These are phyloP conservation scores for Sakesphorus luctuosus DNA, from an alignment of 2,113 vertebrate species.

Conservation along the genomic window DNA sequence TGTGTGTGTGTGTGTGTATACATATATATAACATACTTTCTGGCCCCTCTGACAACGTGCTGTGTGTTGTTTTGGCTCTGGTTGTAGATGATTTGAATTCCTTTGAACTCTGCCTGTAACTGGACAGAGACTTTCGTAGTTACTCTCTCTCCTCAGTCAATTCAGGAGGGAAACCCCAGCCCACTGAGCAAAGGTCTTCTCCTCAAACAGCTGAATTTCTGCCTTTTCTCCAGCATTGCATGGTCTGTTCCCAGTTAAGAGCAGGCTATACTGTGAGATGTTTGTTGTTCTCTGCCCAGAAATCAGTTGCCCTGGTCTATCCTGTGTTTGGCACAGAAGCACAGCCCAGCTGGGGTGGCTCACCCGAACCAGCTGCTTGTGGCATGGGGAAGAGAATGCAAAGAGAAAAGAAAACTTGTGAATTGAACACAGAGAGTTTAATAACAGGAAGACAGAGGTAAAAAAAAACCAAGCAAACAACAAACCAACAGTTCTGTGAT, in stretches of 20 bases:
- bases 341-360: neutral
- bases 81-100: neutral
- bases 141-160: neutral
- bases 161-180: neutral
- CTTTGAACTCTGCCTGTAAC: neutral
- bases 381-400: neutral
- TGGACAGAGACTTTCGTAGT: neutral
- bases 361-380: rapidly evolving
- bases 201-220: neutral
- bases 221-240: neutral
- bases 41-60: neutral
- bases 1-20: no score
- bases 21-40: neutral
- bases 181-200: neutral
- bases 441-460: neutral
- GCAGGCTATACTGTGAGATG: rapidly evolving
- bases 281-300: neutral
- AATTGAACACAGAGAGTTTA: neutral
- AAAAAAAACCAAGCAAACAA: no score
- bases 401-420: neutral
- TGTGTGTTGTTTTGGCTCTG: neutral
- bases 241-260: neutral
- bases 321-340: neutral
- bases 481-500: neutral
- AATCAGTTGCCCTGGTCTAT: neutral